A percentile compares a stretch with the other conserved stretches of the same genome.
These are phyloP conservation scores for Spilosoma lubricipeda DNA, from an alignment of 2,888 invertebrate species.

Conservation along the genomic window DNA sequence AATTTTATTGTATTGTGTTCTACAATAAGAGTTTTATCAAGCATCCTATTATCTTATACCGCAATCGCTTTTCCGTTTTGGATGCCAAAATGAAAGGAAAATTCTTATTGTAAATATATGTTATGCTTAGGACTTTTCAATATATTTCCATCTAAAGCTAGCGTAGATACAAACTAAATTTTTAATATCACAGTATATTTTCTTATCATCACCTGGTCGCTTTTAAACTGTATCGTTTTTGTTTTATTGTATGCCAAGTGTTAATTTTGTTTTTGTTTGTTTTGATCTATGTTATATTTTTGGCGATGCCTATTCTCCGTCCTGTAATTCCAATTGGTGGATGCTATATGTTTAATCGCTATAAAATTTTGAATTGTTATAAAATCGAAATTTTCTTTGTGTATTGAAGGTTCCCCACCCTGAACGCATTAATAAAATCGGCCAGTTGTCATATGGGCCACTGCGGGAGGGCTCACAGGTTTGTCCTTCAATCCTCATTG, in stretches of 20 bases:
- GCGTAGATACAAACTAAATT: conserved; percentile 53
- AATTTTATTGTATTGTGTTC: conserved; percentile 57
- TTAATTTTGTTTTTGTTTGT: conserved; percentile 56
- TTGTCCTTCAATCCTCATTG: conserved; percentile 85
- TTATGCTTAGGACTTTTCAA: conserved; percentile 30
- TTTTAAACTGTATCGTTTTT: conserved; percentile 62
- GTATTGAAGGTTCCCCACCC: conserved; percentile 89
- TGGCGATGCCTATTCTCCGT: conserved; percentile 65
- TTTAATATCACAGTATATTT: conserved; percentile 54
- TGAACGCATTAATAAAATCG: conserved; percentile 87
- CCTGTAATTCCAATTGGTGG: conserved; percentile 72
- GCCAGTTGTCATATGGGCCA: conserved; percentile 89
- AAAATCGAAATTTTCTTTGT: conserved; percentile 84
- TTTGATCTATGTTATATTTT: conserved; percentile 55
- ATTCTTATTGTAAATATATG: conserved; percentile 60
- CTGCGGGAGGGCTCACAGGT: conserved; percentile 89
- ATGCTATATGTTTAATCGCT: conserved; percentile 69
- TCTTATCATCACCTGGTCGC: conserved; percentile 62
- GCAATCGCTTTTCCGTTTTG: conserved; percentile 19
- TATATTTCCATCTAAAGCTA: conserved; percentile 48
- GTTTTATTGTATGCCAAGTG: conserved; percentile 58
- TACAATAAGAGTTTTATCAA: conserved; percentile 67
- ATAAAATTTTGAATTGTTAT: conserved; percentile 66
- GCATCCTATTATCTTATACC: conserved; percentile 47
- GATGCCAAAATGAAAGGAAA: conserved; percentile 47